phyloP scores from a whole-genome alignment of 2,797 vertebrate genomes.

The Lagorchestes hirsutus region DNA sequence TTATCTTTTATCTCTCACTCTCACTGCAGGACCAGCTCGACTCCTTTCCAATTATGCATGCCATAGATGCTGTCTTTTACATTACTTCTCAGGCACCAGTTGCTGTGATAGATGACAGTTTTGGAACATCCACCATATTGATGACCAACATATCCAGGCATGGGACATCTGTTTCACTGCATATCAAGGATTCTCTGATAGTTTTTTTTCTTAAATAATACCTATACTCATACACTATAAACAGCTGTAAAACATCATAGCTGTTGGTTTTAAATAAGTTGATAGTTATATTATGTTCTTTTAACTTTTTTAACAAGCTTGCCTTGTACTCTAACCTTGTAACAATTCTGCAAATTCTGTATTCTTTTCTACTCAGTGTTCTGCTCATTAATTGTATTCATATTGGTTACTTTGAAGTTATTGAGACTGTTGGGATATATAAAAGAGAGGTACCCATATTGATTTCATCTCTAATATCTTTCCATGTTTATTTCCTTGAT shows the following conservation, averaged over 20 bases:
- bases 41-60: neutral
- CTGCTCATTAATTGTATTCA: slow-evolving; percentile 97
- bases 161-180: slow-evolving; percentile 31
- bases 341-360: slow-evolving; percentile 75
- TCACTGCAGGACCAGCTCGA: neutral
- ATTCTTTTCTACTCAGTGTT: slow-evolving; percentile 89
- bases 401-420: slow-evolving; percentile 98
- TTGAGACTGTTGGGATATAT: slow-evolving; percentile 93
- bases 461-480: slow-evolving; percentile 85
- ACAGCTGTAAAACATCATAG: slow-evolving; percentile 68
- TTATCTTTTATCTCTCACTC: neutral
- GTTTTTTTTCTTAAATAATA: slow-evolving; percentile 69
- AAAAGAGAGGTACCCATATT: slow-evolving; percentile 84
- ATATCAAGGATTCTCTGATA: slow-evolving; percentile 53
- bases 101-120: neutral
- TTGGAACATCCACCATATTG: neutral
- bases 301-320: slow-evolving; percentile 25
- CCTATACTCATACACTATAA: slow-evolving; percentile 49
- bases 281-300: slow-evolving; percentile 50
- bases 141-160: slow-evolving; percentile 47
- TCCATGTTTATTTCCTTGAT: slow-evolving; percentile 84
- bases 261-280: slow-evolving; percentile 73
- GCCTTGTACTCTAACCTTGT: slow-evolving; percentile 75
- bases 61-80: neutral
- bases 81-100: neutral